phyloP scores from a whole-genome alignment of 2,888 invertebrate species.

The Papilio gigon region DNA sequence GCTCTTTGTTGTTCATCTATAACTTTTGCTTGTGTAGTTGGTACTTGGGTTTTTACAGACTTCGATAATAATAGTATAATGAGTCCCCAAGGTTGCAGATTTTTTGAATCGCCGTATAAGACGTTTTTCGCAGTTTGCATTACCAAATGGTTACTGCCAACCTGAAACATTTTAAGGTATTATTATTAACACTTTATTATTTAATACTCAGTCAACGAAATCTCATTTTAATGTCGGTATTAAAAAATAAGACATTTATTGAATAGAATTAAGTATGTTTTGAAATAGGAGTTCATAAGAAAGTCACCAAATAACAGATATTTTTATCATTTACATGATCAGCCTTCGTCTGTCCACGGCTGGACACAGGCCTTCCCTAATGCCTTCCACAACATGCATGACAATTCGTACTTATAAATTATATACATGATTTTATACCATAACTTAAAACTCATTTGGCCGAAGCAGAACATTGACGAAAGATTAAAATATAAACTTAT shows the following conservation, averaged over 20 bases:
- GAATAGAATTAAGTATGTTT: no score
- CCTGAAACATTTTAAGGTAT: slow-evolving; percentile 57
- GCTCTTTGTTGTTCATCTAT: slow-evolving; percentile 77
- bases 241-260: no score
- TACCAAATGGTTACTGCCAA: slow-evolving; percentile 93
- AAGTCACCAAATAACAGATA: no score
- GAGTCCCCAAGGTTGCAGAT: slow-evolving; percentile 93
- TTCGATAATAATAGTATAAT: slow-evolving; percentile 92
- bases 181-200: background rate
- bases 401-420: no score
- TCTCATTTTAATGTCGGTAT: no score
- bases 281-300: no score
- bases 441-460: background rate
- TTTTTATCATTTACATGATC: no score
- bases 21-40: slow-evolving; percentile 83
- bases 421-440: no score
- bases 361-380: no score
- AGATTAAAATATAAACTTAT: background rate
- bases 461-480: background rate
- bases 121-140: slow-evolving; percentile 92
- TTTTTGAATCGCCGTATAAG: slow-evolving; percentile 91
- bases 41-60: slow-evolving; percentile 82
- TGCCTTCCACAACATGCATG: no score
- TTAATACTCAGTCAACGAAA: no score
- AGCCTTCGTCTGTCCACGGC: no score